Conservation (phyloP, 2,797 vertebrate genomes). For the Gymnoscopelus microlampas region DNA sequence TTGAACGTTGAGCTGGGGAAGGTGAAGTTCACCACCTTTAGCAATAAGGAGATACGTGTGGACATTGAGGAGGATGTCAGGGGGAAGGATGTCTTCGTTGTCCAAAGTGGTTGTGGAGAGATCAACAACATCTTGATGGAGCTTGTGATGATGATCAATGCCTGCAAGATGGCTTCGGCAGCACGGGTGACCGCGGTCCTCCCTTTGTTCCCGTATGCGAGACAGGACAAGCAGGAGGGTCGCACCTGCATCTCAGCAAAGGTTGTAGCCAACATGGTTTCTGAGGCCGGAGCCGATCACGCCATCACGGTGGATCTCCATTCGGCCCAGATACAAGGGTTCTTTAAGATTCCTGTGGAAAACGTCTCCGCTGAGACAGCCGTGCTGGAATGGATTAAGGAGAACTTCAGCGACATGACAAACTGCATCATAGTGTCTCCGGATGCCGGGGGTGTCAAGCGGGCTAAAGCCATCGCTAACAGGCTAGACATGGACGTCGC, state of each 20-base stretch:
- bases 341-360: background rate
- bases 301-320: background rate
- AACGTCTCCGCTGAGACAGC: background rate
- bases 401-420: background rate
- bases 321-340: background rate
- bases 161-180: background rate
- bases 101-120: background rate
- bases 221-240: background rate
- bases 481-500: conserved; percentile 95
- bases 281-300: background rate
- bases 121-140: background rate
- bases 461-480: conserved; percentile 84
- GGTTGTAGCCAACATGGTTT: background rate
- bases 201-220: background rate
- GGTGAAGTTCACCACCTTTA: background rate
- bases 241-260: background rate
- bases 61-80: background rate
- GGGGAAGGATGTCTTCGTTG: background rate
- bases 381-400: background rate
- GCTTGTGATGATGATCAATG: background rate
- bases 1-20: background rate
- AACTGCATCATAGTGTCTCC: background rate
- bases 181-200: background rate
- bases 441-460: background rate
- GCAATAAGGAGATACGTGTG: background rate